These are phyloP conservation scores for Florisuga fusca DNA, from an alignment of 2,797 vertebrate genomes.

Conservation along the genomic window DNA sequence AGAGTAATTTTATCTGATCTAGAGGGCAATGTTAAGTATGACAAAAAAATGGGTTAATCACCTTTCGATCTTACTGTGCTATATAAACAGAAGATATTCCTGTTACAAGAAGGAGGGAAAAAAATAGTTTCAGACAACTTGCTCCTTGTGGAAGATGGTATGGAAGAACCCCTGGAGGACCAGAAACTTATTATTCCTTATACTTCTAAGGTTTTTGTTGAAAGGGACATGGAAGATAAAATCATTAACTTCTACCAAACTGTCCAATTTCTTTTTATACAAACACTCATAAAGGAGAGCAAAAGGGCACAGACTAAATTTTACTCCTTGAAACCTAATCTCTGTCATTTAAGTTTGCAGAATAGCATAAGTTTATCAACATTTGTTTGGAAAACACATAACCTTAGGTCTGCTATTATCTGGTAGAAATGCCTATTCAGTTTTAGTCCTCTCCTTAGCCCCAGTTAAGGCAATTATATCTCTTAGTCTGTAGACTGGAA, in stretches of 20 bases:
- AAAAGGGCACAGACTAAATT: neutral
- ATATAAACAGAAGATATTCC: neutral
- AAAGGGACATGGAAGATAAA: neutral
- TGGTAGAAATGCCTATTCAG: neutral
- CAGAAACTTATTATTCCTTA: neutral
- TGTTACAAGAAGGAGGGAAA: fast-evolving
- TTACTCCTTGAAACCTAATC: neutral
- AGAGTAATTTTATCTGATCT: neutral
- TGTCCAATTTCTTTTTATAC: neutral
- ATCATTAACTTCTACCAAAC: neutral
- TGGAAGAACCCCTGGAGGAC: neutral
- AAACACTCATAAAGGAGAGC: neutral
- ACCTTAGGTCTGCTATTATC: neutral
- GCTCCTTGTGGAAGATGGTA: neutral
- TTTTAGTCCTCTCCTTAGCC: neutral
- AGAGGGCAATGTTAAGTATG: neutral
- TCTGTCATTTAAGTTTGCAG: neutral
- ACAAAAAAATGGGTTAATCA: neutral
- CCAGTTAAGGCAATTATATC: too few species aligned
- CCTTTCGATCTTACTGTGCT: neutral
- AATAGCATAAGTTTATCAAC: neutral
- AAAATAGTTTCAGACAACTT: neutral
- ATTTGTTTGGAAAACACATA: neutral
- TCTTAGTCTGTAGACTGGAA: neutral
- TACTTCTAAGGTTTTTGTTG: neutral